Evolutionary conservation across 2,797 vertebrate genomes (phyloP).

Genomic region (Ptychadena robeensis): DNA sequence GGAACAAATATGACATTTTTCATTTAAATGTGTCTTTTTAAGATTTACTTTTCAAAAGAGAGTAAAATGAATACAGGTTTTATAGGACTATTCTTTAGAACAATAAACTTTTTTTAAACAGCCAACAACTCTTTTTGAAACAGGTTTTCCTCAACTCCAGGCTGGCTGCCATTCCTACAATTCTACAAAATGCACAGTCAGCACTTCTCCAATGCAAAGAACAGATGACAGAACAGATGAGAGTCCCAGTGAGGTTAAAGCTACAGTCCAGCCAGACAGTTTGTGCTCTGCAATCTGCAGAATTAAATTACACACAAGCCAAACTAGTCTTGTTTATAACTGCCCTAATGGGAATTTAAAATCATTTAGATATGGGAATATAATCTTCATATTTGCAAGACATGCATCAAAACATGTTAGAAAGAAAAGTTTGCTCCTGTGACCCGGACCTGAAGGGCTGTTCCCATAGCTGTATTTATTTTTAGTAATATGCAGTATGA

Average conservation of each 20-base stretch:
- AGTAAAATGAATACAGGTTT: neutral
- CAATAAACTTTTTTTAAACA: neutral
- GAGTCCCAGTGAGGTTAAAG: neutral
- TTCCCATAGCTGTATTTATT: no score
- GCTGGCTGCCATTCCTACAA: neutral
- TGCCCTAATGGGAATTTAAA: neutral
- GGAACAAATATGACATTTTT: no score
- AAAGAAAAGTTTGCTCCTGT: no score
- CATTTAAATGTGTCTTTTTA: no score
- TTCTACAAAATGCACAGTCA: neutral
- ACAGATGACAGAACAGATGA: neutral
- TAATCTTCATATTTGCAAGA: neutral
- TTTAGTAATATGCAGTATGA: no score
- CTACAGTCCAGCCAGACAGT: neutral
- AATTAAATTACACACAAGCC: neutral
- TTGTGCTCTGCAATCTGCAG: neutral
- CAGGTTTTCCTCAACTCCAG: neutral
- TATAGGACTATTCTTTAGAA: neutral
- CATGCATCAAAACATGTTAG: neutral
- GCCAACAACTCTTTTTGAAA: neutral
- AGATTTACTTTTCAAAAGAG: no score
- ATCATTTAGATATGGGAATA: neutral
- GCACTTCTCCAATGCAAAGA: neutral
- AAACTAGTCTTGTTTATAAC: neutral
- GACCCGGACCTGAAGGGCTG: no score